Conservation (phyloP, 2,797 vertebrate species). For the Pelobates cultripes region DNA sequence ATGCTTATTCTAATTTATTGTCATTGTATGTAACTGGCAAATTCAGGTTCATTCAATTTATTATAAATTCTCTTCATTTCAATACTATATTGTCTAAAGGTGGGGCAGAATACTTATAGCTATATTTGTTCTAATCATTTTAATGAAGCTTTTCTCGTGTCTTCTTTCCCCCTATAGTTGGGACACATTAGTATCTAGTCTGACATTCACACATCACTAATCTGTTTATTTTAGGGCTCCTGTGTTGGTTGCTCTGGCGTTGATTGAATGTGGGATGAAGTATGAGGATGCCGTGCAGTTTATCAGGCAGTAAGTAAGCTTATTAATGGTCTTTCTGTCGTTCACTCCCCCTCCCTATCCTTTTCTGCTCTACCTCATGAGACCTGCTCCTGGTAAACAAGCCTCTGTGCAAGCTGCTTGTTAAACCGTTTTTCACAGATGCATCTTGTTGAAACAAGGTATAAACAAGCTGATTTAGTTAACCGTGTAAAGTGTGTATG, state of each 20-base stretch:
- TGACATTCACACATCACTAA: constrained; percentile 22
- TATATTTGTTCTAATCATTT: constrained; percentile 29
- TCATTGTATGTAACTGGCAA: no score
- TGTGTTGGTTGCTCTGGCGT: constrained; percentile 94
- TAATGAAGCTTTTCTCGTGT: constrained; percentile 10
- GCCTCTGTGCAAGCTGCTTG: constrained; percentile 14
- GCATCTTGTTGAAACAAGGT: constrained; percentile 1
- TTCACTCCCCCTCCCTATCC: not conserved
- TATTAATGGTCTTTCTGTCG: not conserved
- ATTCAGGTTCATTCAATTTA: no score
- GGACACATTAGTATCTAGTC: not conserved
- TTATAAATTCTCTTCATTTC: no score
- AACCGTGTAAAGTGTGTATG: not conserved
- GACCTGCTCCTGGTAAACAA: constrained; percentile 14
- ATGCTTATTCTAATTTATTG: no score
- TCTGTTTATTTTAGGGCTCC: constrained; percentile 81
- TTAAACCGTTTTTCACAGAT: constrained; percentile 6
- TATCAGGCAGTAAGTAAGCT: constrained; percentile 93
- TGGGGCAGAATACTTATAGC: no score
- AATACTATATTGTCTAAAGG: no score
- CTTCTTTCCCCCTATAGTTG: not conserved
- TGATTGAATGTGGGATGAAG: constrained; percentile 97
- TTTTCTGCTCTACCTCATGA: constrained; percentile 10
- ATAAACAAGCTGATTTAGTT: not conserved
- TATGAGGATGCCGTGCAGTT: constrained; percentile 98